These are phyloP conservation scores for Myiothlypis coronata DNA, from an alignment of 2,797 vertebrate species.

Conservation along the genomic window DNA sequence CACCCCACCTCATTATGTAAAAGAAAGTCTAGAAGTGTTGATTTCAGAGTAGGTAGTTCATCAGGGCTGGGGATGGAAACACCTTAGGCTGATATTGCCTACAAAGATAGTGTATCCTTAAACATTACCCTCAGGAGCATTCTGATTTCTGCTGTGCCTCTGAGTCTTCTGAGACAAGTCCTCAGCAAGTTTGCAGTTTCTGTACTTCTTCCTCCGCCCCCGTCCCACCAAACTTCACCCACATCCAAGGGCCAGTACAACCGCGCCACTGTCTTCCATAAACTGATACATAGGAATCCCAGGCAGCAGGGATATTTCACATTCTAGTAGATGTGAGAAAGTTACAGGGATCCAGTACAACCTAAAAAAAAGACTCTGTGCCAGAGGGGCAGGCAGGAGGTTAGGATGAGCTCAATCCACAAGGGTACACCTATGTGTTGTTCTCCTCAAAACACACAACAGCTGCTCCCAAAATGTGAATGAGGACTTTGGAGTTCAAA, in stretches of 20 bases:
- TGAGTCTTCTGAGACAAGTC: not conserved
- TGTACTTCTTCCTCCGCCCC: rapidly evolving
- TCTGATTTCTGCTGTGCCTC: not conserved
- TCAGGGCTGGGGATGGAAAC: not conserved
- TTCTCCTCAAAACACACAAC: not conserved
- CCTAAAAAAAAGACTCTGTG: not conserved
- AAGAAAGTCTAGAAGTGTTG: not conserved
- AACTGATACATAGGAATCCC: not conserved
- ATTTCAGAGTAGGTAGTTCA: not conserved
- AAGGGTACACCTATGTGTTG: rapidly evolving
- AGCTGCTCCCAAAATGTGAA: not conserved
- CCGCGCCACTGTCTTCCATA: not conserved
- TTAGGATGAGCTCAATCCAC: not conserved
- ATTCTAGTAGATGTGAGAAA: not conserved
- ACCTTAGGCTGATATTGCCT: not conserved
- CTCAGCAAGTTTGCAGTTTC: not conserved
- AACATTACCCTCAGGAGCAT: not conserved
- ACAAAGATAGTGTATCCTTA: not conserved
- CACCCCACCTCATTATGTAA: not conserved
- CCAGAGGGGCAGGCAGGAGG: not conserved
- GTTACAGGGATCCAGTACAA: not conserved
- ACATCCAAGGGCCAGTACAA: not conserved
- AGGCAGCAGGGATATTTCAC: not conserved
- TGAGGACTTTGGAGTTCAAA: not conserved
- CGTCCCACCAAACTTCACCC: not conserved